Evolutionary conservation across 92 coral and sea anemone genomes (phyloP).

Genomic region (Heteractis magnifica): DNA sequence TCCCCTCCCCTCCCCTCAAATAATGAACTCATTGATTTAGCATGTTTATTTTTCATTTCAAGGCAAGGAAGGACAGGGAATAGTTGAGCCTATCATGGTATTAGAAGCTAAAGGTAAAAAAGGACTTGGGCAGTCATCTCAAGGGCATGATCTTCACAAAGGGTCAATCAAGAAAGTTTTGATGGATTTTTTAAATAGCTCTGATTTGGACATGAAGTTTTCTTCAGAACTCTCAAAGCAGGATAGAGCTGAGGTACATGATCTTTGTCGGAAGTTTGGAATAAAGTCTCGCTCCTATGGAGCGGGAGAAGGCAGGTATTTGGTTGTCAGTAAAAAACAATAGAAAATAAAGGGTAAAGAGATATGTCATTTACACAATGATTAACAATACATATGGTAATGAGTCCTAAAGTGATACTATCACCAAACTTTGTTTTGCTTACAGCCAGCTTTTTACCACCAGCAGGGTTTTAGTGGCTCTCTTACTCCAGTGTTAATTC

Average conservation of each 20-base stretch:
- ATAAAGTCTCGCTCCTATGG: conserved; percentile 78
- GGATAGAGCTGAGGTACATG: conserved; percentile 81
- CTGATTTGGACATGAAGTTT: conserved; percentile 69
- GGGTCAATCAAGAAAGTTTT: conserved; percentile 61
- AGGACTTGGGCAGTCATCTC: conserved; percentile 64
- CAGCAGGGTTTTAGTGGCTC: no score
- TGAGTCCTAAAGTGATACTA: no score
- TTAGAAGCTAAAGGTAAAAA: conserved; percentile 63
- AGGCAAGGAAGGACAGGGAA: conserved; percentile 83
- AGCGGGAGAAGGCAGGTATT: conserved; percentile 64
- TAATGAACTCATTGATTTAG: not conserved
- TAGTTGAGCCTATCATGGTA: conserved; percentile 82
- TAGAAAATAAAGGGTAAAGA: not conserved
- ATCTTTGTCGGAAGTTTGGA: conserved; percentile 63
- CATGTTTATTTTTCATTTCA: not conserved
- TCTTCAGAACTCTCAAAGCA: conserved; percentile 74
- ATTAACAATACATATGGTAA: no score
- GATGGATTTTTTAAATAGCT: conserved; percentile 60
- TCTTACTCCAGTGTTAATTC: no score
- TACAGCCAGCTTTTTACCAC: no score
- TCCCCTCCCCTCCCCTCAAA: not conserved
- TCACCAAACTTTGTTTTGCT: no score
- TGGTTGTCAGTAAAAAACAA: conserved; percentile 70
- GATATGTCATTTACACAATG: not conserved
- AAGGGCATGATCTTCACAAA: conserved; percentile 42